Percentiles rank a stretch among this genome's conserved stretches.
Conservation (phyloP, 2,888 invertebrate genomes). For the Synanthedon formicaeformis region DNA sequence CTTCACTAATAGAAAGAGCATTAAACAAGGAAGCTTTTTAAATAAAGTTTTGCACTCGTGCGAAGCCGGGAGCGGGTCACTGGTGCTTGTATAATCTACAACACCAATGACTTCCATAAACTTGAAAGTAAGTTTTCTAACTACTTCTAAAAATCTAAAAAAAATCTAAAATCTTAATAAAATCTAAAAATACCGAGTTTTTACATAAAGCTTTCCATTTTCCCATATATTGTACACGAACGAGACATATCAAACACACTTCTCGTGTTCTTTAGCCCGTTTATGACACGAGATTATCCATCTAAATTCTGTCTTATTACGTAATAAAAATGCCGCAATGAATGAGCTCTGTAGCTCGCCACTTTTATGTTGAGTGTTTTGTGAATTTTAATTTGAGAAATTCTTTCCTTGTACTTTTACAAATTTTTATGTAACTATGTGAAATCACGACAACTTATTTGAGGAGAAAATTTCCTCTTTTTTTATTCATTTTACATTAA, state of each 20-base stretch:
- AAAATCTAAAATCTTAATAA: not conserved
- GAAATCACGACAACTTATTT: too few relatives aligned
- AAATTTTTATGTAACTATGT: not conserved
- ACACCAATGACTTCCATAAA: too few relatives aligned
- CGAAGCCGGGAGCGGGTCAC: too few relatives aligned
- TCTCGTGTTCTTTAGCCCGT: slow-evolving; percentile 33
- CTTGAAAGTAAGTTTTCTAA: too few relatives aligned
- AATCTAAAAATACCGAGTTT: not conserved
- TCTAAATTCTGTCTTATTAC: slow-evolving; percentile 46
- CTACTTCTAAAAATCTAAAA: too few relatives aligned
- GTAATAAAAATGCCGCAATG: slow-evolving; percentile 48
- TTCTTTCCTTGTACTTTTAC: slow-evolving; percentile 19
- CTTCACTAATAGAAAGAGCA: too few relatives aligned
- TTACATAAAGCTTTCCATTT: slow-evolving; percentile 2
- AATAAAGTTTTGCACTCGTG: too few relatives aligned
- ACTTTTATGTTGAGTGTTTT: slow-evolving; percentile 31
- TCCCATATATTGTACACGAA: slow-evolving; percentile 29
- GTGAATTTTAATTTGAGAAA: slow-evolving; percentile 39
- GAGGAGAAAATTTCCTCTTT: too few relatives aligned
- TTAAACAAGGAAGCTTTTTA: too few relatives aligned
- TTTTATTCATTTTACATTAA: too few relatives aligned
- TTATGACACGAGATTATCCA: slow-evolving; percentile 47
- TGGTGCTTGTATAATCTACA: too few relatives aligned
- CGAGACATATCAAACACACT: slow-evolving; percentile 40
- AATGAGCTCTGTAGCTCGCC: slow-evolving; percentile 29